These are phyloP conservation scores for Thecophora atra DNA, from an alignment of 2,888 invertebrate genomes.

Conservation along the genomic window DNA sequence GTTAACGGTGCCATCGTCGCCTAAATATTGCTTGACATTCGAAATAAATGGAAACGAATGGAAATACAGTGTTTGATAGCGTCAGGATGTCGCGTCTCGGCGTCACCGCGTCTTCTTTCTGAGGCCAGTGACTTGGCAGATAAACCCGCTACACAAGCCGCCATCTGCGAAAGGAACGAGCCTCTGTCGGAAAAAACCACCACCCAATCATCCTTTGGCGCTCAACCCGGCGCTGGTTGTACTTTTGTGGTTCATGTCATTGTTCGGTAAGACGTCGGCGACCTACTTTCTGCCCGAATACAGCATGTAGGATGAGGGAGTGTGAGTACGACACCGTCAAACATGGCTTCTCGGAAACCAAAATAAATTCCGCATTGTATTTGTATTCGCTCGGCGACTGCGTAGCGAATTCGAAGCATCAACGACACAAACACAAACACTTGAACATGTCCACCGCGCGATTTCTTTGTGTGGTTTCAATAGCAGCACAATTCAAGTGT, in stretches of 20 bases:
- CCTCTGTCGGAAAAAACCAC: slow-evolving; percentile 13
- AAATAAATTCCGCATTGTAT: slow-evolving; percentile 30
- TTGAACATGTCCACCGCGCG: slow-evolving; percentile 10
- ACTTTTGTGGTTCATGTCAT: slow-evolving; percentile 5
- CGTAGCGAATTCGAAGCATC: background rate
- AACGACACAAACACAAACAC: slow-evolving; percentile 11
- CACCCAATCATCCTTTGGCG: background rate
- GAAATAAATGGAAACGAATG: slow-evolving; percentile 15
- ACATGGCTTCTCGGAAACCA: slow-evolving; percentile 27
- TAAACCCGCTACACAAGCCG: slow-evolving; percentile 38
- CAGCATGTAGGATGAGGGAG: slow-evolving; percentile 10
- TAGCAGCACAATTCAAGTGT: slow-evolving; percentile 47
- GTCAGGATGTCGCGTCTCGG: slow-evolving; percentile 58
- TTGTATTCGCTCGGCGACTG: slow-evolving; percentile 13
- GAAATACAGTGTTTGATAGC: slow-evolving; percentile 42
- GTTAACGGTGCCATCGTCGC: background rate
- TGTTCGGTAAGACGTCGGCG: slow-evolving; percentile 17
- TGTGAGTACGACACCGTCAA: slow-evolving; percentile 28
- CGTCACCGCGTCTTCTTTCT: slow-evolving; percentile 50
- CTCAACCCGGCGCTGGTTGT: slow-evolving; percentile 7
- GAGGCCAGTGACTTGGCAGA: slow-evolving; percentile 48
- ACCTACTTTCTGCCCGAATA: slow-evolving; percentile 31
- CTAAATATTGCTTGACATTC: slow-evolving; percentile 5
- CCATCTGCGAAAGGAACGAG: slow-evolving; percentile 20
- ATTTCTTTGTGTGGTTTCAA: slow-evolving; percentile 41